Percentiles rank a stretch among this genome's conserved stretches.
Evolutionary conservation across 2,797 vertebrate genomes (phyloP).

Genomic region (Euphonia xanthogaster): DNA sequence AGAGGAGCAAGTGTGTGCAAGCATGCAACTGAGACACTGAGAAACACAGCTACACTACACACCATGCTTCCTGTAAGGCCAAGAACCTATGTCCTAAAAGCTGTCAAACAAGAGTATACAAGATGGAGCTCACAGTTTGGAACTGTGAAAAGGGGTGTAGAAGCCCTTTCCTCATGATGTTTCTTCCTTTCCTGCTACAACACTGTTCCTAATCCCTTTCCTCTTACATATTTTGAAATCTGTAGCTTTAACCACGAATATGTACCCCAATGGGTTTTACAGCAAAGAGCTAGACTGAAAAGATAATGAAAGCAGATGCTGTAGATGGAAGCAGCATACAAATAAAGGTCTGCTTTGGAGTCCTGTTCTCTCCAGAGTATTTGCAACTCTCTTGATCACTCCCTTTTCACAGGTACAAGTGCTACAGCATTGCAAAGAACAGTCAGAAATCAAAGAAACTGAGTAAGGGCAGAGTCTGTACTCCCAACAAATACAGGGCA

Average conservation of each 20-base stretch:
- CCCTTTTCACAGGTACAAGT: background rate
- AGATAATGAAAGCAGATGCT: background rate
- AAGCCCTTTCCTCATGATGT: background rate
- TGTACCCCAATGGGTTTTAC: background rate
- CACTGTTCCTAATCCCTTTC: background rate
- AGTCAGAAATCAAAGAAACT: background rate
- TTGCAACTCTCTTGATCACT: background rate
- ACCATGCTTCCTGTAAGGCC: background rate
- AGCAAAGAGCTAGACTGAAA: background rate
- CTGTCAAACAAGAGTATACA: background rate
- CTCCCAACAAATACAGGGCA: background rate
- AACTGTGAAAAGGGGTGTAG: background rate
- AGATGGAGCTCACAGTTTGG: background rate
- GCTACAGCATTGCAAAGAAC: background rate
- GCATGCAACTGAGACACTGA: rapidly evolving
- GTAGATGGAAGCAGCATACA: background rate
- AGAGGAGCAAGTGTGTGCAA: background rate
- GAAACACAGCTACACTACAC: background rate
- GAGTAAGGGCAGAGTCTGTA: background rate
- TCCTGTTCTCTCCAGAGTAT: background rate
- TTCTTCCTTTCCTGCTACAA: background rate
- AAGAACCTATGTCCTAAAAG: background rate
- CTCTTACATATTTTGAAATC: background rate
- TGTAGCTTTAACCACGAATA: background rate
- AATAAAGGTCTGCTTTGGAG: background rate